These are phyloP conservation scores for Brachionus sp. DNA, from an alignment of 1,140 invertebrate genomes.

Conservation along the genomic window DNA sequence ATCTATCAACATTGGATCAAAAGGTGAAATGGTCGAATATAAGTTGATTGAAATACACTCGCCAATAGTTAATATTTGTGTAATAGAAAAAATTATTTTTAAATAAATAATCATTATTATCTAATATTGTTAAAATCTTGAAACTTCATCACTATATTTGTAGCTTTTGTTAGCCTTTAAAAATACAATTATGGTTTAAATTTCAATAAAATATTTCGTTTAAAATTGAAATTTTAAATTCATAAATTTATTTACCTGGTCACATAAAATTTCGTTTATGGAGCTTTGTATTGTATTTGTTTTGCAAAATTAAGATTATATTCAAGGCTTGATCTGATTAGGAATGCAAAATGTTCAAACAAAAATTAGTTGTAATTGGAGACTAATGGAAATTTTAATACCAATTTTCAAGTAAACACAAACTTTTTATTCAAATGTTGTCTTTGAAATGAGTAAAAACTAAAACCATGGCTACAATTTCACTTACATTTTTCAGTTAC, in stretches of 20 bases:
- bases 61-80: neutral
- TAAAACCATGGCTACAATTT: neutral
- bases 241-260: constrained; percentile 9
- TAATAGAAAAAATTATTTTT: neutral
- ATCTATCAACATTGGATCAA: neutral
- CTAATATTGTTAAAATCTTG: neutral
- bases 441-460: neutral
- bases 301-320: neutral
- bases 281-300: neutral
- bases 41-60: neutral
- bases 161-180: neutral
- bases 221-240: constrained; percentile 8
- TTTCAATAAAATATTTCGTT: neutral
- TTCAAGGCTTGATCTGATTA: neutral
- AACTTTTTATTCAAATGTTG: neutral
- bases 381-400: neutral
- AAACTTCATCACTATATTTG: neutral
- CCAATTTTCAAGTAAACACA: neutral
- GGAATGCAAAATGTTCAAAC: neutral
- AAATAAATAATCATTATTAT: neutral
- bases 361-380: neutral
- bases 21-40: neutral
- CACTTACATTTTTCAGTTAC: neutral
- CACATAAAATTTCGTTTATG: neutral
- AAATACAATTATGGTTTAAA: neutral